Evolutionary conservation across 2,888 invertebrate species (phyloP), one percentile per base, ranked within the genome.

Genomic region (Hesperia comma): DNA sequence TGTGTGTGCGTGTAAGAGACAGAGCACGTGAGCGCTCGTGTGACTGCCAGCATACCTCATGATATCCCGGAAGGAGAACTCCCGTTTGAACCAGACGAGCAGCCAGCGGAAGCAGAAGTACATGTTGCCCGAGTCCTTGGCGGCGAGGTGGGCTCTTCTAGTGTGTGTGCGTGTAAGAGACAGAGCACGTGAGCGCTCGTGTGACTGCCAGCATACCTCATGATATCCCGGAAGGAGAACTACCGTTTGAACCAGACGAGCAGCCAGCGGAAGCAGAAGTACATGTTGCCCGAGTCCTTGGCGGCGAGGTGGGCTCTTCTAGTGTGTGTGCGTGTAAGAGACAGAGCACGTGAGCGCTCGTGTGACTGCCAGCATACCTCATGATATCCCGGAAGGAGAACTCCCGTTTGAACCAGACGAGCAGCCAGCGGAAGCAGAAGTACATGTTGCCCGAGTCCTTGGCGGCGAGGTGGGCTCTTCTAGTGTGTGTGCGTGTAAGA

Each of bases 51-150:
- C 5, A 8, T 37, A 90, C 93, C 96, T 95, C 94, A 98, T 96
- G 61, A 98, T 96, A 82, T 99, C 98, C 6, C 94, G 93, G 70
- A 97, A 96, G 19, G 95, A 95, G 82, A 99, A 97, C 90, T 99
- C 99, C 72, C 99, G 91, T 86, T 99, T 99, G 85, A 99, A 99
- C 88, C 98, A 95, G 8, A 99, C 98, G 12, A 99, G 94, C 33
- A 99, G 94, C 99, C 99, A 99, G 10, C 99, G 96, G 92, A 99
- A 99, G 86, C 99, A 99, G 91, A 99, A 99, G 88, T 98, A 99
- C 97, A 99, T 98, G 84, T 99, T 99, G 6, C 97, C 98, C 0
- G 94, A 94, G 75, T 98, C 98, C 81, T 98, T 97, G 69, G 94
- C 94, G 66, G 96, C 95, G 71, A 99, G 94, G 85, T 99, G 98